Evolutionary conservation across 2,113 vertebrate species (phyloP).

Genomic region (Clarias macrocephalus): DNA sequence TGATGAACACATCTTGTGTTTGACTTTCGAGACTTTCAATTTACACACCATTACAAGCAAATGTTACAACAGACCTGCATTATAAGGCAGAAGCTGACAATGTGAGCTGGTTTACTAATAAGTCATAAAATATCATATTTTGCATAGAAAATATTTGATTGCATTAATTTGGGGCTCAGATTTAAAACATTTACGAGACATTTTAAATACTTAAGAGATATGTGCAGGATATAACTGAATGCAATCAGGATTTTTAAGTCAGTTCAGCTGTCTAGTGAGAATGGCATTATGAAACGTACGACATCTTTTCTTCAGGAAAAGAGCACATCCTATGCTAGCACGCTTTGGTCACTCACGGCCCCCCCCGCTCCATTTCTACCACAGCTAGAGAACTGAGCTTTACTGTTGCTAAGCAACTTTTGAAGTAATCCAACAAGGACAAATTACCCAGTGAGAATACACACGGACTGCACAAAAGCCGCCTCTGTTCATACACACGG

Average conservation of each 20-base stretch:
- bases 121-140: not conserved
- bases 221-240: not conserved
- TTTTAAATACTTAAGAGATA: not conserved
- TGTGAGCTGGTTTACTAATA: not conserved
- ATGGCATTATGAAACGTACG: not conserved
- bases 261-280: not conserved
- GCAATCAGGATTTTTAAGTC: not conserved
- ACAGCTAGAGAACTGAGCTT: slow-evolving; percentile 48
- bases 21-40: slow-evolving; percentile 20
- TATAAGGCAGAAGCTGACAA: not conserved
- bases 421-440: slow-evolving; percentile 56
- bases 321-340: slow-evolving; percentile 27
- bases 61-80: not conserved
- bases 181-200: too few species aligned
- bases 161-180: not conserved
- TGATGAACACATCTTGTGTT: not conserved
- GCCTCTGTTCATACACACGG: not conserved
- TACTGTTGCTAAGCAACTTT: slow-evolving; percentile 62
- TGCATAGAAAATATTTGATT: too few species aligned
- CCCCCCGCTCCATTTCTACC: not conserved
- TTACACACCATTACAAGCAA: not conserved
- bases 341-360: slow-evolving; percentile 27
- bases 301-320: slow-evolving; percentile 28
- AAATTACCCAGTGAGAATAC: slow-evolving; percentile 48
- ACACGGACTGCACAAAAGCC: slow-evolving; percentile 39